phyloP scores from a whole-genome alignment of 2,797 vertebrate species.

The Pseudomugil gertrudae region DNA sequence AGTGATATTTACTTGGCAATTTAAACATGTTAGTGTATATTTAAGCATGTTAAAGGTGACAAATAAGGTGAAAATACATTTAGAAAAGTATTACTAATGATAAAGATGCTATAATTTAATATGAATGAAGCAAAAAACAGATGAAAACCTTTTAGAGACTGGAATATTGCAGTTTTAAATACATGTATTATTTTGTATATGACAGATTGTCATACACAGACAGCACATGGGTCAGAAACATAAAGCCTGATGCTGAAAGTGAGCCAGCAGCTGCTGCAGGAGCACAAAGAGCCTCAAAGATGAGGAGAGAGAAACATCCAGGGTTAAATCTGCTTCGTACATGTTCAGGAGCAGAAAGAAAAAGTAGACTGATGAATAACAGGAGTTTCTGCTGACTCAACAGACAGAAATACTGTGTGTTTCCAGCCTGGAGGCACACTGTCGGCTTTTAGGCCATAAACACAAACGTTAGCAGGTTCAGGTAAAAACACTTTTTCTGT shows the following conservation, averaged over 20 bases:
- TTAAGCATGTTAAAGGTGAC: no score
- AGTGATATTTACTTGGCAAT: neutral
- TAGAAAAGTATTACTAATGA: neutral
- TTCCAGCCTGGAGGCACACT: neutral
- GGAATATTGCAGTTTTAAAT: neutral
- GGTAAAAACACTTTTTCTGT: neutral
- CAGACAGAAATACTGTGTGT: neutral
- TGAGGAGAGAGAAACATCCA: neutral
- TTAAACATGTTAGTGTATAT: neutral
- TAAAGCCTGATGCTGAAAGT: neutral
- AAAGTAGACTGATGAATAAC: neutral
- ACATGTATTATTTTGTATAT: no score
- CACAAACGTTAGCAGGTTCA: neutral
- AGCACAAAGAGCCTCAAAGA: slow-evolving; percentile 9
- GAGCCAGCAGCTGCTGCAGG: neutral
- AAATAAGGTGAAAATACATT: neutral
- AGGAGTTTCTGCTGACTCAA: slow-evolving; percentile 17
- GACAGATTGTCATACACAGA: no score
- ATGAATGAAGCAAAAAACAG: neutral
- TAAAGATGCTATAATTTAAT: neutral
- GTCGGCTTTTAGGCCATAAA: slow-evolving; percentile 1
- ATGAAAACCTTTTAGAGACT: no score
- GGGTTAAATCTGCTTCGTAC: neutral
- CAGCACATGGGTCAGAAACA: neutral
- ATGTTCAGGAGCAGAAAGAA: neutral